Conservation (phyloP, 2,888 invertebrate genomes). For the Diplolepis rosae region DNA sequence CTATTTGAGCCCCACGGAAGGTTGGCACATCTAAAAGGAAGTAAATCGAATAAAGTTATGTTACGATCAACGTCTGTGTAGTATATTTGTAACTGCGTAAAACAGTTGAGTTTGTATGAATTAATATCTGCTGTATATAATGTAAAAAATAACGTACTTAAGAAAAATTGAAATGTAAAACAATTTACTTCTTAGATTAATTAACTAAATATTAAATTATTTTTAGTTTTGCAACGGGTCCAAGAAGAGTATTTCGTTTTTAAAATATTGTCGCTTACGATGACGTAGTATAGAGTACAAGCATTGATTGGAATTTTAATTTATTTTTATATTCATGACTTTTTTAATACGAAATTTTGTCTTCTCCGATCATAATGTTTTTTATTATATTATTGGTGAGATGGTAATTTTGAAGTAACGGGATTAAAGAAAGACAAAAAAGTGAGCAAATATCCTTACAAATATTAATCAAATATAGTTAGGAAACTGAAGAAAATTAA, state of each 20-base stretch:
- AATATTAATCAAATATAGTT: not conserved
- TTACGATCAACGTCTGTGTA: slow-evolving; percentile 1
- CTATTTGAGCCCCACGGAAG: slow-evolving; percentile 44
- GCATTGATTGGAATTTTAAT: not conserved
- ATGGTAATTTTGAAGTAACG: not conserved
- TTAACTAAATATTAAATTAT: not conserved
- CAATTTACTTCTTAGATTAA: not conserved
- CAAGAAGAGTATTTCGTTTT: not conserved
- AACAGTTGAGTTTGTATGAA: slow-evolving; percentile 10
- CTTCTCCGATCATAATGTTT: no score
- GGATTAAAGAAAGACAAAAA: slow-evolving; percentile 10
- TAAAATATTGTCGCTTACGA: not conserved
- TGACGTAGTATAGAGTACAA: not conserved
- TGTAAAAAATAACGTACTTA: slow-evolving; percentile 16
- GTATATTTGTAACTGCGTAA: not conserved
- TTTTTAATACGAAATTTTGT: no score
- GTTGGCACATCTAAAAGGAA: slow-evolving; percentile 19
- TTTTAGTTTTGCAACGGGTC: not conserved
- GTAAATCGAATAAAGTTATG: not conserved
- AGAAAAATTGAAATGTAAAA: not conserved
- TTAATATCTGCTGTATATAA: slow-evolving; percentile 4
- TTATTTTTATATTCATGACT: not conserved
- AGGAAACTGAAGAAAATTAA: not conserved
- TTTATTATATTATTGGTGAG: no score
- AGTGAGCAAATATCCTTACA: slow-evolving; percentile 16